Conservation (phyloP, 1,140 invertebrate genomes). For the Drosophila gunungcola region DNA sequence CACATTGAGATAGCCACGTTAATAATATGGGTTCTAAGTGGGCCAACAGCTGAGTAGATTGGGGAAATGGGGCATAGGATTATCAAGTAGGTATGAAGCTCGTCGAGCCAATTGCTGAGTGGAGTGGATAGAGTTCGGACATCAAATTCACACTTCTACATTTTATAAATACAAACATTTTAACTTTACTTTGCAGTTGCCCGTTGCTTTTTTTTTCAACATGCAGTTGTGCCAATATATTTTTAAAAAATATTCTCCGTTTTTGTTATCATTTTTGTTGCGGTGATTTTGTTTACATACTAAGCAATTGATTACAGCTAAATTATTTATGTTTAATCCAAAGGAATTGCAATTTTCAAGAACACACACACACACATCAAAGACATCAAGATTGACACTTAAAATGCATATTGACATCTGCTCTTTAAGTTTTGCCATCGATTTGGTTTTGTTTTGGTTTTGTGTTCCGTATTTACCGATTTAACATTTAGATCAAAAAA, state of each 20-base stretch:
- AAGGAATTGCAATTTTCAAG: conserved; percentile 48
- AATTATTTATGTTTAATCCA: conserved; percentile 42
- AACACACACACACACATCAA: conserved; percentile 51
- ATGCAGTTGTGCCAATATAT: conserved; percentile 63
- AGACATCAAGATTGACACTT: conserved; percentile 54
- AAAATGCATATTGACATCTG: conserved; percentile 63
- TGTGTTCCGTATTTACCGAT: conserved; percentile 43
- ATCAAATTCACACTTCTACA: conserved; percentile 18
- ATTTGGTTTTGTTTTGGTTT: conserved; percentile 28
- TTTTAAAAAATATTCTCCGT: conserved; percentile 69
- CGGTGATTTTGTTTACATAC: conserved; percentile 33
- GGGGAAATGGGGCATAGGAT: conserved; percentile 10
- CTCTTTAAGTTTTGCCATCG: conserved; percentile 30
- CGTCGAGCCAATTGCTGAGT: conserved; percentile 4
- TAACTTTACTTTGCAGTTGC: conserved; percentile 24
- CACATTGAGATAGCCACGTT: conserved; percentile 52
- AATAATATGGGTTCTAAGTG: conserved; percentile 33
- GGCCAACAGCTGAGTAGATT: conserved; percentile 23
- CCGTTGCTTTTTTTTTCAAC: conserved; percentile 39
- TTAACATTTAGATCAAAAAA: conserved; percentile 74
- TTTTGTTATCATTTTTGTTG: conserved; percentile 28
- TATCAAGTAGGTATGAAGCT: conserved; percentile 4
- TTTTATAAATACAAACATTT: conserved; percentile 33
- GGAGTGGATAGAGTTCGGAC: conserved; percentile 23
- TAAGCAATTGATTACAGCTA: conserved; percentile 50